Percentiles rank a stretch among this genome's conserved stretches.
These are phyloP conservation scores for Apostichopus californicus DNA, from an alignment of 35 echinoderm and acorn worm genomes.

Conservation along the genomic window DNA sequence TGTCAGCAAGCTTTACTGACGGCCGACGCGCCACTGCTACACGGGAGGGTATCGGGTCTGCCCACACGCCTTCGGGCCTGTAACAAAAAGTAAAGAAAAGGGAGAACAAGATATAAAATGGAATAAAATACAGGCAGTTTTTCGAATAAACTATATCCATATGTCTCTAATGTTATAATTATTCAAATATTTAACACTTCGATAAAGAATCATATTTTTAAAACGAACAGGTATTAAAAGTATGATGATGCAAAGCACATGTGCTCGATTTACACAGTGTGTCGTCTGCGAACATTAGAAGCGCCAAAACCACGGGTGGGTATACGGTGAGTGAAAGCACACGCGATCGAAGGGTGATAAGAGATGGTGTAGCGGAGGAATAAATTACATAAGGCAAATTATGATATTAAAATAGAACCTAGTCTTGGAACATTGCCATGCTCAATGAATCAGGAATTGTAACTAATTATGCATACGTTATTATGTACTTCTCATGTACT, in stretches of 20 bases:
- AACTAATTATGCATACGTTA: too few species aligned
- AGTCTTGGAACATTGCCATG: too few species aligned
- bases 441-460: too few species aligned
- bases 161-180: not conserved
- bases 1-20: slow-evolving; percentile 56
- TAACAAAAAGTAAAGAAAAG: slow-evolving; percentile 7
- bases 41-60: slow-evolving; percentile 54
- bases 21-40: slow-evolving; percentile 44
- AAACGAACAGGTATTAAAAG: not conserved
- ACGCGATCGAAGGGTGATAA: not conserved
- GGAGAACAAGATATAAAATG: not conserved
- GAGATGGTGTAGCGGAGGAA: not conserved
- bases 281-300: not conserved
- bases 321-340: not conserved
- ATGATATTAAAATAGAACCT: too few species aligned
- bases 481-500: too few species aligned
- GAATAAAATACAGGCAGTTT: too few species aligned
- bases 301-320: not conserved
- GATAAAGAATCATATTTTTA: not conserved
- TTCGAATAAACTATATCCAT: not conserved
- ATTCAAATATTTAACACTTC: not conserved
- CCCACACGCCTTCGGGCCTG: slow-evolving; percentile 61
- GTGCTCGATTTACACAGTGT: slow-evolving; percentile 7
- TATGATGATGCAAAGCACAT: not conserved
- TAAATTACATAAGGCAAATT: too few species aligned